Base-by-base conservation (phyloP, 1,140 invertebrate species). In the Microplitis mediator region DNA sequence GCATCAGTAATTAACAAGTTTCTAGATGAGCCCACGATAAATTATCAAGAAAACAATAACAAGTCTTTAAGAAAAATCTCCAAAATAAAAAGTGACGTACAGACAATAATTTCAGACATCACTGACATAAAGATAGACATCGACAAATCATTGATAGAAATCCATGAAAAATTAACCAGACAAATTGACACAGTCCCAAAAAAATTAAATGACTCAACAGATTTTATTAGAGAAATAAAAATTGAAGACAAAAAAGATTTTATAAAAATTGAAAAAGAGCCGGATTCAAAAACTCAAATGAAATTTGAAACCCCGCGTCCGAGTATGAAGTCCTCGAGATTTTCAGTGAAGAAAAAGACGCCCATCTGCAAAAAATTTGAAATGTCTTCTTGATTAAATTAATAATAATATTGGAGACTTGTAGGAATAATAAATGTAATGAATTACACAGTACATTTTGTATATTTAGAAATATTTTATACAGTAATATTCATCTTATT, bases 401-500 rank as follows among this genome's bases (percentile, higher is more conserved):
- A 4, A 62, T 3, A 61, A 50, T 71, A 72, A 69, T 23, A 67
- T 32, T 9, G 3, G 31, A 61, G 31, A 34, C 16, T 11, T 56
- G 52, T 14, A 9, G 14, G 31, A 16, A 66, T 51, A n/a, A 50
- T 35, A 66, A 72, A 66, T 35, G 4, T 4, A 45, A 50, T 35
- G 9, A 54, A 54, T 14, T 68, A n/a, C 11, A 36, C 32, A 80
- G 75, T 81, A 84, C 78, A 83, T 81, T 80, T 16, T 76, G 75
- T 81, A 79, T 85, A 82, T 82, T 84, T 84, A 83, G 81, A 85
- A 86, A 85, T 83, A 83, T 84, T 83, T 45, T 82, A 81, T 85
- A 84, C 81, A 84, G 78, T 81, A 79, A 80, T 80, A 75, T 79
- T 77, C 71, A 67, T 72, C 16, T 72, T 58, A 58, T 61, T 67